These are phyloP conservation scores for Scatophagus argus DNA, from an alignment of 2,113 vertebrate genomes.

Conservation along the genomic window DNA sequence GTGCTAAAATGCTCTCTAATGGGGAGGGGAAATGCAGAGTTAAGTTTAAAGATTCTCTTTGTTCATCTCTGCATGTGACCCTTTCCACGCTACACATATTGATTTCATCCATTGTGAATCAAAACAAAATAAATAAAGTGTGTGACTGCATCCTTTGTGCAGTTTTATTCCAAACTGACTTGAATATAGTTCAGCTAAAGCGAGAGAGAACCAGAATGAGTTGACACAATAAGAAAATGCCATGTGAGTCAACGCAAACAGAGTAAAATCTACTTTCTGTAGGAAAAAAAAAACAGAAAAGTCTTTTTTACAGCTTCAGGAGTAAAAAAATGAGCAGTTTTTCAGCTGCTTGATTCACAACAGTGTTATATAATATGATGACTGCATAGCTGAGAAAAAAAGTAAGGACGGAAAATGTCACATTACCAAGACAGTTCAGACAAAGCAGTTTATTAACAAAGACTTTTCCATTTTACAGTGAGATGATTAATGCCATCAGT, in stretches of 20 bases:
- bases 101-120: too few relatives aligned
- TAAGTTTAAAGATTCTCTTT: too few relatives aligned
- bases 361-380: not conserved
- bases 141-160: not conserved
- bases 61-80: too few relatives aligned
- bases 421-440: not conserved
- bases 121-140: too few relatives aligned
- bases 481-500: not conserved
- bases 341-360: slow-evolving; percentile 11
- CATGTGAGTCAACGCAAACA: not conserved
- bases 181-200: too few relatives aligned
- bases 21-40: not conserved
- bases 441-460: not conserved
- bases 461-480: not conserved
- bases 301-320: slow-evolving; percentile 6
- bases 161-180: not conserved
- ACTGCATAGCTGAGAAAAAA: not conserved
- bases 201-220: not conserved
- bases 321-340: slow-evolving; percentile 1
- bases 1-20: not conserved
- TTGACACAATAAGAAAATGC: not conserved
- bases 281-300: too few relatives aligned
- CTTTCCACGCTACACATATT: not conserved
- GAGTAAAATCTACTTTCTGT: slow-evolving; percentile 5
- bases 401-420: not conserved